Evolutionary conservation across 2,888 invertebrate species (phyloP).

Genomic region (Cephonodes hylas): DNA sequence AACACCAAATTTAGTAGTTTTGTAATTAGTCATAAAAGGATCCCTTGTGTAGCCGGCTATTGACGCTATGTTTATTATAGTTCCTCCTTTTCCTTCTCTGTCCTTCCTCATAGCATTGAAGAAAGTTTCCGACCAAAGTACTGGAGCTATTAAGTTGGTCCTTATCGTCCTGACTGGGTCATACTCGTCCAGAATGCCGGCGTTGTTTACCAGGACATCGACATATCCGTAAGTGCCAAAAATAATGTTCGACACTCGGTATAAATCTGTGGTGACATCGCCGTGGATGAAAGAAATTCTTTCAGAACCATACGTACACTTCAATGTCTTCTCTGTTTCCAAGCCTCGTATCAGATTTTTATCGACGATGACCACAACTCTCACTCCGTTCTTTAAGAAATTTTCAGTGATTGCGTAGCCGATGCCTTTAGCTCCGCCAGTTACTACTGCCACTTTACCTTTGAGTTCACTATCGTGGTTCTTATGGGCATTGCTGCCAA

Average conservation of each 20-base stretch:
- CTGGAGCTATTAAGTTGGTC: constrained; percentile 47
- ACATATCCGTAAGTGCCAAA: constrained; percentile 42
- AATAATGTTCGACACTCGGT: constrained; percentile 47
- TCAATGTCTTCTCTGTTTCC: constrained; percentile 54
- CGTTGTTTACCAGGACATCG: constrained; percentile 64
- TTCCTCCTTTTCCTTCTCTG: constrained; percentile 78
- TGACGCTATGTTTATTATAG: constrained; percentile 82
- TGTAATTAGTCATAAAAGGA: constrained; percentile 20
- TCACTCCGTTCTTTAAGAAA: constrained; percentile 60
- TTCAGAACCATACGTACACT: constrained; percentile 58
- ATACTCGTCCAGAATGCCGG: constrained; percentile 47
- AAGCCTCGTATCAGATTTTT: constrained; percentile 39
- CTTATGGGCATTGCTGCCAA: neutral
- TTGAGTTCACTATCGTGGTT: neutral
- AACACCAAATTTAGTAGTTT: constrained; percentile 55
- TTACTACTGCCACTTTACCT: constrained; percentile 51
- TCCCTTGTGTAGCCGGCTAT: constrained; percentile 59
- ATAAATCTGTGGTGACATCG: constrained; percentile 70
- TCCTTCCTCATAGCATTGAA: constrained; percentile 78
- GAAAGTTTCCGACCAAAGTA: constrained; percentile 66
- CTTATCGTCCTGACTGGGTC: constrained; percentile 32
- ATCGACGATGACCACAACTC: constrained; percentile 36
- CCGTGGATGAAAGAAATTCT: constrained; percentile 66
- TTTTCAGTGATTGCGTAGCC: constrained; percentile 65
- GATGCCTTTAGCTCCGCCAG: constrained; percentile 78